Percentiles rank a stretch among this genome's conserved stretches.
Evolutionary conservation across 2,113 vertebrate species (phyloP).

Genomic region (Phoxinus phoxinus): DNA sequence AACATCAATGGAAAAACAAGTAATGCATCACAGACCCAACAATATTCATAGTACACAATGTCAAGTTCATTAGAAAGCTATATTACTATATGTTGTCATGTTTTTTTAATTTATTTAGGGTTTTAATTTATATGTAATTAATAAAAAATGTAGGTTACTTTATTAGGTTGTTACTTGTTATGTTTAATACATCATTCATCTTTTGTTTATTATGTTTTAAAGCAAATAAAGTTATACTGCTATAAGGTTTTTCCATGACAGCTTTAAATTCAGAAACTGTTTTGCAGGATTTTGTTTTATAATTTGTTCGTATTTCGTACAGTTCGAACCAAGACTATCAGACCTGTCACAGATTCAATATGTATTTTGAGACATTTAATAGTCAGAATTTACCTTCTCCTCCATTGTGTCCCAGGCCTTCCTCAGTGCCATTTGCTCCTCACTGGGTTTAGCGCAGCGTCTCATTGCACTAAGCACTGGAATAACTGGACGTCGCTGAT

Average conservation of each 20-base stretch:
- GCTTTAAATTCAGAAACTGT: neutral
- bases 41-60: neutral
- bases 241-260: neutral
- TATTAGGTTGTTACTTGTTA: neutral
- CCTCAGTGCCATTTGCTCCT: constrained; percentile 69
- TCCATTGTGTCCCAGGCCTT: constrained; percentile 72
- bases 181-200: neutral
- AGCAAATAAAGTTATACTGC: neutral
- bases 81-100: neutral
- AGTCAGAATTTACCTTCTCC: constrained; percentile 69
- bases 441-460: constrained; percentile 55
- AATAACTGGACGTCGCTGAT: constrained; percentile 71
- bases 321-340: neutral
- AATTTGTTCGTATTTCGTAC: too few relatives aligned
- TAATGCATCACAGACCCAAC: neutral
- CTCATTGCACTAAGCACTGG: constrained; percentile 68
- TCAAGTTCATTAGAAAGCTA: neutral
- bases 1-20: neutral
- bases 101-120: neutral
- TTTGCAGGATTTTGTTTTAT: too few relatives aligned
- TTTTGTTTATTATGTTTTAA: neutral
- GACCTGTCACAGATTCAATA: neutral
- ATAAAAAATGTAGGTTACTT: neutral
- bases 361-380: neutral
- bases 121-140: neutral